Base-by-base conservation (phyloP, 2,113 vertebrate genomes). In the Vombatus ursinus region DNA sequence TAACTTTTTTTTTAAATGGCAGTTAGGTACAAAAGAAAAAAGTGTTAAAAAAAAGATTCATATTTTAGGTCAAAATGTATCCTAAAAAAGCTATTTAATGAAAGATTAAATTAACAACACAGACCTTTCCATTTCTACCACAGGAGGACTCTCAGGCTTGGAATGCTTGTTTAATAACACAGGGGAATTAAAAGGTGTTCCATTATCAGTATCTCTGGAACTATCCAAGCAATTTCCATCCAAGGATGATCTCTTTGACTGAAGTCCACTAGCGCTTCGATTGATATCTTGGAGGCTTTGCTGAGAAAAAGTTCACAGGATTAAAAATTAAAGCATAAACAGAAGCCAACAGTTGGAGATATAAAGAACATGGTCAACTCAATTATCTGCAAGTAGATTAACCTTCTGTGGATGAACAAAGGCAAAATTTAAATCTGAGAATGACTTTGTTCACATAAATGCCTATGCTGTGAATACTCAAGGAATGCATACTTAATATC, bases 221-320 rank as follows among this genome's bases (percentile, higher is more conserved):
- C 98, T 99, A 97, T 99, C 99, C 97, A 98, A 98, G 97, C 98
- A 99, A 96, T 97, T 99, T 98, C 98, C 98, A 97, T 99, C 99
- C 98, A 99, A 98, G 94, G 99, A 99, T 22, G 98, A 96, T 57
- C 99, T 99, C 98, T 99, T 99, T 22, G 99, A 98, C 52, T 98
- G 98, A 84, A 98, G 98, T 26, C 99, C 99, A 89, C 98, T 98
- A 52, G 98, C 98, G 98, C 97, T 99, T 92, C 99, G 99, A 98
- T 97, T 99, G 96, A 98, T 94, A 97, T 99, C 99, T 52, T 99
- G 98, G 93, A 99, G 98, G 96, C 98, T 99, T 98, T 99, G 99
- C 97, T 98, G 96, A 96, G 98, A 98, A 95, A 97, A 95, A 92
- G 11, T 8, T 90, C 52, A 96, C 84, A 96, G 91, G 31, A 95